Percentiles rank a stretch among this genome's conserved stretches.
These are phyloP conservation scores for Drosophila kohkoa DNA, from an alignment of 1,140 invertebrate species.

Conservation along the genomic window DNA sequence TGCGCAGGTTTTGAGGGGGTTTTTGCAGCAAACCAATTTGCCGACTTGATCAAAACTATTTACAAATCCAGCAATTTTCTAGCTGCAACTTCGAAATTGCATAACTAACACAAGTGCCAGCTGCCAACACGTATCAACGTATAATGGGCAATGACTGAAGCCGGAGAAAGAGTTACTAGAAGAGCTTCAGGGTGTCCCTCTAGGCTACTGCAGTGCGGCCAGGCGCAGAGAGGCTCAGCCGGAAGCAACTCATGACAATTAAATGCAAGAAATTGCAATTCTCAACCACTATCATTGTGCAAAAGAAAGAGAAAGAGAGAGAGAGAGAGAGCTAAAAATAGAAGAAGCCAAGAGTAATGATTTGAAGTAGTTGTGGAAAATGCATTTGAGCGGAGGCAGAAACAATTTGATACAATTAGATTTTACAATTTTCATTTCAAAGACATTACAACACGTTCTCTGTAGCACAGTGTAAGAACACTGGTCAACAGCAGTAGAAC, in stretches of 20 bases:
- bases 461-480: conserved; percentile 12
- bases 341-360: conserved; percentile 18
- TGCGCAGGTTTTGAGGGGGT: neutral
- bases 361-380: conserved; percentile 36
- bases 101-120: conserved; percentile 34
- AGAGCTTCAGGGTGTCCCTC: neutral
- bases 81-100: conserved; percentile 19
- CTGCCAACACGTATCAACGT: conserved; percentile 32
- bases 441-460: conserved; percentile 40
- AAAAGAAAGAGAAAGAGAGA: neutral
- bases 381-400: conserved; percentile 36
- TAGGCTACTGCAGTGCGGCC: neutral
- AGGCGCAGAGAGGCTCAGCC: conserved; percentile 19
- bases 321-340: neutral
- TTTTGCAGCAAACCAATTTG: conserved; percentile 18
- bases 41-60: conserved; percentile 34
- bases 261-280: conserved; percentile 37
- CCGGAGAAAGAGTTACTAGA: neutral
- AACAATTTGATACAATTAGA: conserved; percentile 51
- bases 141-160: conserved; percentile 19
- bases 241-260: conserved; percentile 38
- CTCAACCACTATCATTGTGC: neutral
- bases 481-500: conserved; percentile 12
- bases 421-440: conserved; percentile 48
- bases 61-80: conserved; percentile 34